Conservation (phyloP, 2,888 invertebrate species). For the Lingula anatina region DNA sequence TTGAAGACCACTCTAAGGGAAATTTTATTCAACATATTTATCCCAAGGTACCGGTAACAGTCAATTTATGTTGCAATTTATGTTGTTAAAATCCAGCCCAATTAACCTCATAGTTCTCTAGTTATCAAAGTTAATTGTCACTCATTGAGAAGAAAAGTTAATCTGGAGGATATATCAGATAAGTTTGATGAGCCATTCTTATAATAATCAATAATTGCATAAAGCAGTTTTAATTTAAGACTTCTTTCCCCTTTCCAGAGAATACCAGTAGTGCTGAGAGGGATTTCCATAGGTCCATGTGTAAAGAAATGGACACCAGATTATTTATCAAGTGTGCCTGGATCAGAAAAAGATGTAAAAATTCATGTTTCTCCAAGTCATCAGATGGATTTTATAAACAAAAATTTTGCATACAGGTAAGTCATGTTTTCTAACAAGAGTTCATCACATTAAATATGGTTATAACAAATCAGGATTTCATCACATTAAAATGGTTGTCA, state of each 20-base stretch:
- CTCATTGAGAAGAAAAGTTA: too few species aligned
- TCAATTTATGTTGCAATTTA: too few species aligned
- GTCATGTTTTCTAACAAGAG: neutral
- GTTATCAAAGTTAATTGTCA: too few species aligned
- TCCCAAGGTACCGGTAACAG: too few species aligned
- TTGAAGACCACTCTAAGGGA: too few species aligned
- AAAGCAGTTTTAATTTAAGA: too few species aligned
- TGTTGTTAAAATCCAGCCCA: too few species aligned
- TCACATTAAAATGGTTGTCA: neutral
- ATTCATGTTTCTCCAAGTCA: constrained; percentile 54
- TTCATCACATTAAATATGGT: neutral
- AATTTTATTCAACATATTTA: too few species aligned
- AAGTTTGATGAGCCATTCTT: too few species aligned
- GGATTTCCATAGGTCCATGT: constrained; percentile 54
- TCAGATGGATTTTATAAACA: constrained; percentile 55
- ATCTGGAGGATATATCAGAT: too few species aligned
- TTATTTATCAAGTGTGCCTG: constrained; percentile 48
- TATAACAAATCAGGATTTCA: neutral
- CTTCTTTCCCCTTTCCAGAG: constrained; percentile 22
- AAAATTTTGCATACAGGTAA: constrained; percentile 57
- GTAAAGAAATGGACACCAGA: constrained; percentile 53
- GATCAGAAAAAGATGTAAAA: constrained; percentile 51
- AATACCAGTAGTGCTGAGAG: constrained; percentile 52
- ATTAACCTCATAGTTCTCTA: too few species aligned
- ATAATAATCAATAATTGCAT: too few species aligned